Conservation (phyloP, 2,888 invertebrate species). For the Cinara cedri region DNA sequence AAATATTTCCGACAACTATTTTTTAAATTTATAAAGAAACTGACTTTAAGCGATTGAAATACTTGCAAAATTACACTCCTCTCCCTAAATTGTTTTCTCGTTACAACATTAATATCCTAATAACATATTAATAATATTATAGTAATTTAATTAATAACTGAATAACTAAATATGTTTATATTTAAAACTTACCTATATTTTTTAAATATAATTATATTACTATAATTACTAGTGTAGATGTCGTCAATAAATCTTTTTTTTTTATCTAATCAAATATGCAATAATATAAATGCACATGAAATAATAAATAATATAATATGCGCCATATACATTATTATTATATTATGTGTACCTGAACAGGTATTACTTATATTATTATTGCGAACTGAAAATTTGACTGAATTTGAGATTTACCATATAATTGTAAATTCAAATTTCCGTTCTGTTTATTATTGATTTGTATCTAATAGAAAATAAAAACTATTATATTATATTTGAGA, state of each 20-base stretch:
- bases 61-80: too few relatives aligned
- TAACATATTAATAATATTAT: too few relatives aligned
- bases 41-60: too few relatives aligned
- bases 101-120: too few relatives aligned
- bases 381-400: conserved; percentile 43
- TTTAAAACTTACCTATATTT: conserved; percentile 22
- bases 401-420: conserved; percentile 19
- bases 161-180: conserved; percentile 1
- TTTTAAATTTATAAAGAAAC: too few relatives aligned
- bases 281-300: background rate
- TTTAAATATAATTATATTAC: conserved; percentile 18
- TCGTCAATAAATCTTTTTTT: conserved; percentile 14
- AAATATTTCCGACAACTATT: too few relatives aligned
- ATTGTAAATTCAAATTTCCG: conserved; percentile 18
- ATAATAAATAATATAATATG: background rate
- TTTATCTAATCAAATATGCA: conserved; percentile 14
- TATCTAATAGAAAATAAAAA: background rate
- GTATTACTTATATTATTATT: background rate
- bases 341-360: background rate
- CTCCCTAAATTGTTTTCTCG: too few relatives aligned
- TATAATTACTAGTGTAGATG: background rate
- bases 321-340: background rate
- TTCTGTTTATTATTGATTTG: background rate
- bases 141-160: too few relatives aligned
- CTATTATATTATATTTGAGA: background rate